Conservation (phyloP, 2,113 vertebrate species). For the Panurus biarmicus region DNA sequence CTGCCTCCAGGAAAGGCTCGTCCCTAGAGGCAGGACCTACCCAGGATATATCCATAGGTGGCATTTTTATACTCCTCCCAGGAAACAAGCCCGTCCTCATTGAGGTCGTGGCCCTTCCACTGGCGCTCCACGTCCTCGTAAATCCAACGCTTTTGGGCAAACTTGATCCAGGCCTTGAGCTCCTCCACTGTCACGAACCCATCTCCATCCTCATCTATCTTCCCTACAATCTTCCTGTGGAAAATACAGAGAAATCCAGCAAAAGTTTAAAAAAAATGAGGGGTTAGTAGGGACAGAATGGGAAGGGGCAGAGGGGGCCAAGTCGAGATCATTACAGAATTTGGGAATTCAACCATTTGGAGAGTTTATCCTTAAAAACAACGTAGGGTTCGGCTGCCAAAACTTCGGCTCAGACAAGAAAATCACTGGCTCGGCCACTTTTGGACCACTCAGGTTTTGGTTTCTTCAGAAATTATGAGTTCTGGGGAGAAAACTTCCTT, state of each 20-base stretch:
- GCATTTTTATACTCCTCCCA: conserved; percentile 99
- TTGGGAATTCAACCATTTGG: background rate
- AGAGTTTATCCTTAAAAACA: background rate
- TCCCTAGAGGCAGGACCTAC: conserved; percentile 68
- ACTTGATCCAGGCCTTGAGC: conserved; percentile 94
- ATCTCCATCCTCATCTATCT: conserved; percentile 92
- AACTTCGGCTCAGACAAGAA: background rate
- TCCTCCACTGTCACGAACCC: conserved; percentile 90
- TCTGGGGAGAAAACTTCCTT: background rate
- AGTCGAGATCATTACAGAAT: background rate
- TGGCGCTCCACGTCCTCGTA: conserved; percentile 95
- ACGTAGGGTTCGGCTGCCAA: accelerated
- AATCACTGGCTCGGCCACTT: background rate
- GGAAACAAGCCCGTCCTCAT: conserved; percentile 84
- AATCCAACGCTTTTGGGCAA: conserved; percentile 95
- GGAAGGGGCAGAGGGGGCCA: background rate
- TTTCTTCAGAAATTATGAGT: background rate
- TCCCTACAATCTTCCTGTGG: conserved; percentile 88
- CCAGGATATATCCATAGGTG: conserved; percentile 92
- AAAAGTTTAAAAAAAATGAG: background rate
- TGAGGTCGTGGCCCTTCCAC: conserved; percentile 96
- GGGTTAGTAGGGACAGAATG: background rate
- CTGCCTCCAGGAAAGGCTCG: background rate
- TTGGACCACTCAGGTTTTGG: background rate
- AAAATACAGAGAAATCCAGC: conserved; percentile 61